A percentile compares a stretch with the other conserved stretches of the same genome.
phyloP scores from a whole-genome alignment of 2,797 vertebrate species.

The Pangasius sanitwongsei region DNA sequence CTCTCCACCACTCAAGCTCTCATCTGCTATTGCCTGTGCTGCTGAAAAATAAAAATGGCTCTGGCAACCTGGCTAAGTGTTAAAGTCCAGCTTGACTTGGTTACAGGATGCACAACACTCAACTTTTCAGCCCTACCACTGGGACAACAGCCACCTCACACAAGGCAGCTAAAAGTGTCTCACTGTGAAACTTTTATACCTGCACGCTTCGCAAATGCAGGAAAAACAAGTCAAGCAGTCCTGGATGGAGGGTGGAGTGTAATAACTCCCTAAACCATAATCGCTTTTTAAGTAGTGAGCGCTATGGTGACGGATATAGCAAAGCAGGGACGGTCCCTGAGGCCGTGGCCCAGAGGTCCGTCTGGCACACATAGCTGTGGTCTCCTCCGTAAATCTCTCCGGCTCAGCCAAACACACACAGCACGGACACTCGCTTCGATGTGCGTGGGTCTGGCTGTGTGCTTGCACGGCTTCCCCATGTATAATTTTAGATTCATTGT shows the following conservation, averaged over 20 bases:
- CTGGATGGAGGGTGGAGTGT: constrained; percentile 60
- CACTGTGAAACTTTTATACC: constrained; percentile 47
- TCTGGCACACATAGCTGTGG: constrained; percentile 62
- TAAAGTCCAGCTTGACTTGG: not conserved
- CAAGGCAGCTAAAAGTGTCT: not conserved
- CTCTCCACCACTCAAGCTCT: constrained; percentile 18
- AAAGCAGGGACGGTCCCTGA: constrained; percentile 51
- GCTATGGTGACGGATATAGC: constrained; percentile 62
- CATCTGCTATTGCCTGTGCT: not conserved
- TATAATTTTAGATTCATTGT: not conserved
- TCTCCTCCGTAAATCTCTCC: constrained; percentile 41
- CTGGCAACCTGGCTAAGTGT: not conserved
- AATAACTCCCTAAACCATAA: constrained; percentile 63
- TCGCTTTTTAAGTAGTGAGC: constrained; percentile 68
- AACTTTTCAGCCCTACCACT: not conserved
- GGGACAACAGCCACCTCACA: not conserved
- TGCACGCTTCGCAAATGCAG: constrained; percentile 45
- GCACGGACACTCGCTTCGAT: not conserved
- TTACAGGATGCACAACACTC: not conserved
- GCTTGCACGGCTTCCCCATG: constrained; percentile 4
- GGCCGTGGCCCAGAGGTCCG: constrained; percentile 48
- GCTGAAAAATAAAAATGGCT: not conserved
- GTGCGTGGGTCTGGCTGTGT: not conserved
- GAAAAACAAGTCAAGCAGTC: constrained; percentile 34
- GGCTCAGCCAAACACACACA: constrained; percentile 11